These are phyloP conservation scores for Chloroceryle inda DNA, from an alignment of 2,797 vertebrate genomes.

Conservation along the genomic window DNA sequence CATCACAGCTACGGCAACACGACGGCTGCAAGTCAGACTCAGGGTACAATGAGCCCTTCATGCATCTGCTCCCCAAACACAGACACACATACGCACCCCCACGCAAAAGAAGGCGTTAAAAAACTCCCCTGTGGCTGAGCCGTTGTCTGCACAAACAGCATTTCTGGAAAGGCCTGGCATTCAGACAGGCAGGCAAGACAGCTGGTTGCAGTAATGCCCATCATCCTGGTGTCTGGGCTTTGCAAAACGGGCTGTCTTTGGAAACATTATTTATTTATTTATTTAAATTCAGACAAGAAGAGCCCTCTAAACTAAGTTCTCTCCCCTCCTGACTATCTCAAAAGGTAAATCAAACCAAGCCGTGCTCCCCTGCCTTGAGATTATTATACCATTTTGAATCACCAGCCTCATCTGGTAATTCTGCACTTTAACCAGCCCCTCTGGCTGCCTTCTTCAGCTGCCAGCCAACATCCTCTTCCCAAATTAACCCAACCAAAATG, in stretches of 20 bases:
- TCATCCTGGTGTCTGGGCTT: background rate
- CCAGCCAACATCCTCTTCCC: background rate
- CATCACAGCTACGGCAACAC: background rate
- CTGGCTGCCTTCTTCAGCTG: background rate
- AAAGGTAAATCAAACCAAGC: background rate
- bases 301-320: background rate
- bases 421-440: background rate
- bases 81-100: fast-evolving
- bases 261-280: background rate
- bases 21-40: background rate
- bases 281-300: background rate
- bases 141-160: fast-evolving
- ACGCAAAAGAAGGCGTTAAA: fast-evolving
- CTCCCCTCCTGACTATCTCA: background rate
- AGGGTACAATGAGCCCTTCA: background rate
- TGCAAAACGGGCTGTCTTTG: background rate
- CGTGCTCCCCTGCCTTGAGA: background rate
- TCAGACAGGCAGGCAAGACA: background rate
- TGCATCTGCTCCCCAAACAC: background rate
- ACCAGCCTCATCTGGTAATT: background rate
- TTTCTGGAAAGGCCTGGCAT: background rate
- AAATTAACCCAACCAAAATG: background rate
- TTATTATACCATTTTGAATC: background rate
- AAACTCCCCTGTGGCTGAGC: background rate
- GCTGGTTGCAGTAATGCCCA: background rate